Evolutionary conservation across 2,888 invertebrate genomes (phyloP).

Genomic region (Teinopalpus imperialis): DNA sequence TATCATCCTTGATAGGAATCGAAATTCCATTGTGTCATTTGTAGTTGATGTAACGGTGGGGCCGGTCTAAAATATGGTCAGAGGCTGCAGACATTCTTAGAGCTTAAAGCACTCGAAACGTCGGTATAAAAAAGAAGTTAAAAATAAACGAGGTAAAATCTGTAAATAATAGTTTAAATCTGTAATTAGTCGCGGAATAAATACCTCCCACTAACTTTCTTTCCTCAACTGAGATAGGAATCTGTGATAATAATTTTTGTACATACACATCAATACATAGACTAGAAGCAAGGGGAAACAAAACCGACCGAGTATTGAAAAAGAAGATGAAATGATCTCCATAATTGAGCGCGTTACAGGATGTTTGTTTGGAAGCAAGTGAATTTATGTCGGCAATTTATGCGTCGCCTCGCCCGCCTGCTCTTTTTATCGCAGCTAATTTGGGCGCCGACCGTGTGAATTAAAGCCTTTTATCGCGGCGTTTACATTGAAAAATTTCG

Average conservation of each 20-base stretch:
- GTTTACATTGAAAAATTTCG: slow-evolving; percentile 24
- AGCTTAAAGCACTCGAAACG: too few species aligned
- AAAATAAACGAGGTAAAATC: too few species aligned
- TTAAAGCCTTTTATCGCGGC: slow-evolving; percentile 27
- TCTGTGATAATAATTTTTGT: too few species aligned
- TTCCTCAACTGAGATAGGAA: not conserved
- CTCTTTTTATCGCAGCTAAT: slow-evolving; percentile 37
- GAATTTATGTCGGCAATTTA: slow-evolving; percentile 45
- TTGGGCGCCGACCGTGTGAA: slow-evolving; percentile 29
- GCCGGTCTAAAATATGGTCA: too few species aligned
- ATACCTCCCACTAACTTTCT: too few species aligned
- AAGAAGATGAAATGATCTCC: slow-evolving; percentile 39
- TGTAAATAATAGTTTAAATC: too few species aligned
- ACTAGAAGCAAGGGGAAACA: slow-evolving; percentile 23
- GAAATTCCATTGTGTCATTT: too few species aligned
- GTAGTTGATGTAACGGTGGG: too few species aligned
- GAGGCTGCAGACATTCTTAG: too few species aligned
- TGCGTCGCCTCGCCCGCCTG: slow-evolving; percentile 38
- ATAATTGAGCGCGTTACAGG: slow-evolving; percentile 43
- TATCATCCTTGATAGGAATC: too few species aligned
- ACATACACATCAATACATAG: slow-evolving; percentile 8
- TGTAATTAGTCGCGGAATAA: too few species aligned
- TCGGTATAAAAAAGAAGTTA: too few species aligned
- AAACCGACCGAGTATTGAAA: slow-evolving; percentile 37
- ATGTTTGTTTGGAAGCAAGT: slow-evolving; percentile 39